phyloP scores from a whole-genome alignment of 2,113 vertebrate species.

The Phyllostomus discolor region DNA sequence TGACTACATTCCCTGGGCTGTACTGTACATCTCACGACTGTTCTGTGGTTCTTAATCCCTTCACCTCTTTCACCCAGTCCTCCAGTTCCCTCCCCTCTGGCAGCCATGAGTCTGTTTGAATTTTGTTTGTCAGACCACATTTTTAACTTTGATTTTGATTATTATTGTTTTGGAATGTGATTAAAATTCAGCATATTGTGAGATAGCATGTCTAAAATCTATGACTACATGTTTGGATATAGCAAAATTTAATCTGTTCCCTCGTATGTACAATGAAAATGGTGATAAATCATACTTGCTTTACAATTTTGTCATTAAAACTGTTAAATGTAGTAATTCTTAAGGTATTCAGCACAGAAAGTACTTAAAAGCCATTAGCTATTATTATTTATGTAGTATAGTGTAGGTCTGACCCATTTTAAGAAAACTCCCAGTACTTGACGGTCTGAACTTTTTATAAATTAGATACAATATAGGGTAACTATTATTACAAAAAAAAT shows the following conservation, averaged over 20 bases:
- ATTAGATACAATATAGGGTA: neutral
- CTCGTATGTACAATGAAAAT: constrained; percentile 1
- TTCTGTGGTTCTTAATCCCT: too few relatives aligned
- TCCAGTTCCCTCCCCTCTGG: neutral
- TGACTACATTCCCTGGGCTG: too few relatives aligned
- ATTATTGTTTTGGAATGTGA: neutral
- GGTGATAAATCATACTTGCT: neutral
- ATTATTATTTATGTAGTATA: neutral
- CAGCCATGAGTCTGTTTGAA: neutral
- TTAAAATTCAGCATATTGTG: constrained; percentile 25
- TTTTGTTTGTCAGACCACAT: neutral
- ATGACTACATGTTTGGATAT: neutral
- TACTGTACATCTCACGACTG: accelerated
- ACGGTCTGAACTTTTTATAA: constrained; percentile 15
- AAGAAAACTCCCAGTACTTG: neutral
- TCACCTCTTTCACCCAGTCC: neutral
- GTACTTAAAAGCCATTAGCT: neutral
- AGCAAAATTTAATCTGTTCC: neutral
- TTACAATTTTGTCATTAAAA: neutral
- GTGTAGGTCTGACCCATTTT: neutral
- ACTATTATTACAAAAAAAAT: neutral
- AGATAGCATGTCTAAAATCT: neutral
- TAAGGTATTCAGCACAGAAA: neutral
- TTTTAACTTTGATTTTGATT: constrained; percentile 31
- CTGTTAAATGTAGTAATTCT: neutral